phyloP scores from a whole-genome alignment of 2,113 vertebrate genomes.

The Sus scrofa region T2T-Sscrofa CM000813.6:132499001-132499500 shows the following conservation, averaged over 20 bases:
- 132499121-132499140: not conserved
- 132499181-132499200: not conserved
- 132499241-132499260: not conserved
- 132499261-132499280: not conserved
- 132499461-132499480: not conserved
- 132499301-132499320: not conserved
- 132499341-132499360: conserved; percentile 50
- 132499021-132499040: not conserved
- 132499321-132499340: not conserved
- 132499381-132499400: conserved; percentile 66
- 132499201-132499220: not conserved
- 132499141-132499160: not conserved
- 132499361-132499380: conserved; percentile 60
- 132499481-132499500: conserved; percentile 56
- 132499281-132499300: not conserved
- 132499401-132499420: conserved; percentile 27
- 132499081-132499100: not conserved
- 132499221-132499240: not conserved
- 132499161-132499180: not conserved
- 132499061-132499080: not conserved
- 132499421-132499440: conserved; percentile 22
- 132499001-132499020: not conserved
- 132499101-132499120: not conserved
- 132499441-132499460: conserved; percentile 66
- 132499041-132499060: not conserved